Percentiles rank a stretch among this genome's conserved stretches.
Evolutionary conservation across 2,797 vertebrate species (phyloP).

Genomic region (Takifugu rubripes): DNA sequence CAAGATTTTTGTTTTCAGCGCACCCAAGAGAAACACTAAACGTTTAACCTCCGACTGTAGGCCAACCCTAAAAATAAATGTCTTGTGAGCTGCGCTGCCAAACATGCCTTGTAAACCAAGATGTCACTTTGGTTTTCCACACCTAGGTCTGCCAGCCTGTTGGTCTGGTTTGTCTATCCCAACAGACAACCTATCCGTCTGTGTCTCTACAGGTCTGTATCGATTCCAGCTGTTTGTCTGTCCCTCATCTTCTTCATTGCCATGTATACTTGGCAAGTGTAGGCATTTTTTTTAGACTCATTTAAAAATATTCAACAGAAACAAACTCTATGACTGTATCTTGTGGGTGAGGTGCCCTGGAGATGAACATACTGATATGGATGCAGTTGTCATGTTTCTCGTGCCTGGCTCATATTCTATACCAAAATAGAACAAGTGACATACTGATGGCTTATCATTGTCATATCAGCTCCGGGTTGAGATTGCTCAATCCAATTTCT

Average conservation of each 20-base stretch:
- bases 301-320: no score
- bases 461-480: no score
- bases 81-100: slow-evolving; percentile 26
- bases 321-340: no score
- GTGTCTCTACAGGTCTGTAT: neutral
- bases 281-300: no score
- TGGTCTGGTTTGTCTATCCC: slow-evolving; percentile 27
- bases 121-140: slow-evolving; percentile 6
- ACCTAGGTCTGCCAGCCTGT: slow-evolving; percentile 7
- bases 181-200: slow-evolving; percentile 9
- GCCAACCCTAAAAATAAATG: slow-evolving; percentile 46
- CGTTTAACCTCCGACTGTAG: slow-evolving; percentile 45
- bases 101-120: slow-evolving; percentile 27
- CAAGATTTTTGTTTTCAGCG: no score
- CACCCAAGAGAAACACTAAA: slow-evolving; percentile 23
- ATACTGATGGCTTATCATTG: no score
- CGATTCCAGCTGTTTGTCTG: no score
- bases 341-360: neutral
- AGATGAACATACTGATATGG: slow-evolving; percentile 2
- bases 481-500: no score
- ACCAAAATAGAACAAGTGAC: no score
- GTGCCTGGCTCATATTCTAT: neutral
- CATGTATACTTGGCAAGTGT: no score
- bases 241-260: no score
- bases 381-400: slow-evolving; percentile 1